Evolutionary conservation across 1,140 invertebrate genomes (phyloP), one percentile per base, ranked within the genome.

Genomic region (Caenorhabditis latens): DNA sequence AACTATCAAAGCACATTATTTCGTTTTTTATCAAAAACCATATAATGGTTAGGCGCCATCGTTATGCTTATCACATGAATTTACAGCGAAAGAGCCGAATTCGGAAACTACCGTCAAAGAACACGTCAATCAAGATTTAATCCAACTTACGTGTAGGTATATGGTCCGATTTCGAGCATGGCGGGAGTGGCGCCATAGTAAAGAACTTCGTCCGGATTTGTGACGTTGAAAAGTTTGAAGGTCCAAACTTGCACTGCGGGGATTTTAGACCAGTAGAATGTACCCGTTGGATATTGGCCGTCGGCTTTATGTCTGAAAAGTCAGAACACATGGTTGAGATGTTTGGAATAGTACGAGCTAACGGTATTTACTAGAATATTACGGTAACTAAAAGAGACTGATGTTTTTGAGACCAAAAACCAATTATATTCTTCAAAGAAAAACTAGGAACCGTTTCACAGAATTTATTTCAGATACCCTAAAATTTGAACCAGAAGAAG

Each of bases 161-260:
- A 88, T 46, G 87, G 87, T 61, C 87, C 87, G 43, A 85, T 46
- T 58, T 88, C 87, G n/a, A 82, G 48, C 42, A 88, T 63, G 40
- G 48, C 63, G 13, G 67, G 57, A 46, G 55, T 84, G 40, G 71
- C 79, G 4, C 87, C 87, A 85, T 85, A 61, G 50, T 82, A 84
- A 6, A 82, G 19, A 14, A 85, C 79, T 53, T 88, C 87, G 55
- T 88, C 87, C 5, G 87, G 87, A 83, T 88, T 88, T 24, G 83
- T 88, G 2, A 85, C 79, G 40, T 88, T 85, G 46, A 88, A 88
- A 7, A 88, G 19, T 19, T 79, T 24, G 57, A 88, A 88, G 13
- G 86, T 83, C 46, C 65, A 88, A 53, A 75, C 40, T 75, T 85
- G 84, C 42, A 42, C 32, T 16, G 84, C 84, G 16, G 84, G 84